Percentiles rank a stretch among this genome's conserved stretches.
phyloP scores from a whole-genome alignment of 2,888 invertebrate genomes.

The Chorisops tibialis region DNA sequence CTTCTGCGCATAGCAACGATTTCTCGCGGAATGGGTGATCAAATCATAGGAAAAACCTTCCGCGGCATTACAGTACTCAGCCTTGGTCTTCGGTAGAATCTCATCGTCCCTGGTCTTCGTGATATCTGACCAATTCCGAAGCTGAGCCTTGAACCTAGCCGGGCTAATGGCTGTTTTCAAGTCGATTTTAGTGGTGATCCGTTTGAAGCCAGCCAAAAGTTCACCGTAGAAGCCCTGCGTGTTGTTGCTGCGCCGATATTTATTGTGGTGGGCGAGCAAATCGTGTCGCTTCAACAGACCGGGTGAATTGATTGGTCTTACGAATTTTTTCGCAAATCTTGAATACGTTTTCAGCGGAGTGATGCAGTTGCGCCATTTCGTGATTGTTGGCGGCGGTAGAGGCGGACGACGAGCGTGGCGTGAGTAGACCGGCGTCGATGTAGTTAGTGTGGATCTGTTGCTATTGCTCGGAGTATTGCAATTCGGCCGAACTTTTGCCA shows the following conservation, averaged over 20 bases:
- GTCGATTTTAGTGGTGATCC: constrained; percentile 29
- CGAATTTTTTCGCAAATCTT: background rate
- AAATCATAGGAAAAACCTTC: constrained; percentile 24
- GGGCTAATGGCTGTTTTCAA: constrained; percentile 27
- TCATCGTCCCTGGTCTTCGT: constrained; percentile 13
- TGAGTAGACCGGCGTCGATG: background rate
- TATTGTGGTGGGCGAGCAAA: background rate
- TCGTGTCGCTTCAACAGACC: background rate
- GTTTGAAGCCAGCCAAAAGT: constrained; percentile 14
- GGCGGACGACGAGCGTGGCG: background rate
- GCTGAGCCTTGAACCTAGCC: constrained; percentile 30
- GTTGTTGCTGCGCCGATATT: background rate
- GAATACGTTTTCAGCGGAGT: constrained; percentile 22
- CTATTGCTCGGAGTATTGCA: background rate
- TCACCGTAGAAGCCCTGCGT: constrained; percentile 12
- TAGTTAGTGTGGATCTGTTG: background rate
- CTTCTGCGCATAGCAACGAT: constrained; percentile 1
- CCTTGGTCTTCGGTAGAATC: constrained; percentile 25
- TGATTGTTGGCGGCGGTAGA: constrained; percentile 18
- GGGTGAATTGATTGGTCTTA: background rate
- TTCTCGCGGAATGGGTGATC: constrained; percentile 28
- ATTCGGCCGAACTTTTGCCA: background rate
- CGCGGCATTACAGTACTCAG: constrained; percentile 10
- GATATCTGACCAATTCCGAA: constrained; percentile 28
- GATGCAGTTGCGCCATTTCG: constrained; percentile 26